phyloP scores from a whole-genome alignment of 2,797 vertebrate species.

The Ispidina picta region DNA sequence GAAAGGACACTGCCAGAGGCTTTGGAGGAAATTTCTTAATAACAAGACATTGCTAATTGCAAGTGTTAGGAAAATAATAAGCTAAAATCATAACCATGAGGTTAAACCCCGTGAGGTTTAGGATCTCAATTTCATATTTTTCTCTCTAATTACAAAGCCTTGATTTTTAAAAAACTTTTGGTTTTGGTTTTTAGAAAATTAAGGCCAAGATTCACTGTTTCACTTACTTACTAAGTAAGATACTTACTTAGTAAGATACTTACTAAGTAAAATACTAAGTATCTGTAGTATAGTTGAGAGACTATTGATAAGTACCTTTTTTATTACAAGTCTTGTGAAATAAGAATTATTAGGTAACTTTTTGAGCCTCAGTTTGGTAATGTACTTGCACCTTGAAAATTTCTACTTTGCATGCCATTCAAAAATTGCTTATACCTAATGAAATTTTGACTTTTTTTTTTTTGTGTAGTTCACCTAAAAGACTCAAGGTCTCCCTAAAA shows the following conservation, averaged over 20 bases:
- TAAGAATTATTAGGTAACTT: not conserved
- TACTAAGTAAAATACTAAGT: too few relatives aligned
- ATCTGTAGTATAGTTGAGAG: not conserved
- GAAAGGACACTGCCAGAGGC: not conserved
- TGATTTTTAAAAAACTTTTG: not conserved
- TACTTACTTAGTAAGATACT: too few relatives aligned
- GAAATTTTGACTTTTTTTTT: not conserved
- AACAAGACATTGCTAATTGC: not conserved
- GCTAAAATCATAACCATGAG: not conserved
- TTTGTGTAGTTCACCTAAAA: not conserved
- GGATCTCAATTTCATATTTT: not conserved
- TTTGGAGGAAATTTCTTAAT: not conserved
- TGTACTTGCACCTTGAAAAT: not conserved
- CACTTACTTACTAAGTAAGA: too few relatives aligned
- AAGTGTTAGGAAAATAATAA: not conserved
- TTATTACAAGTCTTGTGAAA: not conserved
- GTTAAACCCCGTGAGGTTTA: not conserved
- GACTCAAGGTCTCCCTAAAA: not conserved
- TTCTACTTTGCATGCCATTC: not conserved
- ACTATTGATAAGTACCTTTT: not conserved
- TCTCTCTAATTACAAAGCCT: not conserved
- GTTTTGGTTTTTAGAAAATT: not conserved
- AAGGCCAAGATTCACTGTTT: not conserved
- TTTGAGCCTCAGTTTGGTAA: not conserved
- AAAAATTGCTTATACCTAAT: not conserved